phyloP scores from a whole-genome alignment of 1,140 invertebrate genomes.

The Brachionus rotundiformis region DNA sequence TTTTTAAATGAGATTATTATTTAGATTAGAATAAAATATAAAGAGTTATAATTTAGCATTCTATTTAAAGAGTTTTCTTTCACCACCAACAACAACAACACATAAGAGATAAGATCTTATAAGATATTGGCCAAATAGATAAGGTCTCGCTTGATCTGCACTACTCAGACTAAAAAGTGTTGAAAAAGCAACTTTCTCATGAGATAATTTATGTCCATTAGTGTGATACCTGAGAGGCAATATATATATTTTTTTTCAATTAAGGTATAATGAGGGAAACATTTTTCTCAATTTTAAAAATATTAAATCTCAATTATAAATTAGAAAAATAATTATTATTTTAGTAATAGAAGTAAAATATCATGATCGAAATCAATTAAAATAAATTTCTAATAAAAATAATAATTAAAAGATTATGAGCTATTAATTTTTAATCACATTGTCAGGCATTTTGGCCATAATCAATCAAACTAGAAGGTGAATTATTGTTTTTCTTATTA shows the following conservation, averaged over 20 bases:
- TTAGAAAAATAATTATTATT: background rate
- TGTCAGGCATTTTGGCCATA: slow-evolving; percentile 10
- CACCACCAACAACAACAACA: too few species aligned
- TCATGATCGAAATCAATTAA: slow-evolving; percentile 47
- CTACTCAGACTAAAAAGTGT: background rate
- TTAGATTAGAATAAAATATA: background rate
- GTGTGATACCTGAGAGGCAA: background rate
- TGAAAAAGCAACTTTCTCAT: background rate
- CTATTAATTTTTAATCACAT: slow-evolving; percentile 44
- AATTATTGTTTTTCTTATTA: slow-evolving; percentile 14
- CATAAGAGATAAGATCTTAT: background rate
- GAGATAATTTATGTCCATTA: background rate
- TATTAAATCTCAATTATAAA: slow-evolving; percentile 11
- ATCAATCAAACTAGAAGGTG: slow-evolving; percentile 1
- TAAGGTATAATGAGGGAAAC: background rate
- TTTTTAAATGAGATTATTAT: slow-evolving; percentile 3
- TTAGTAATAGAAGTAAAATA: background rate
- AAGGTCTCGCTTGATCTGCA: background rate
- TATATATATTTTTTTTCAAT: background rate
- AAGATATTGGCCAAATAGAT: background rate
- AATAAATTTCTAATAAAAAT: slow-evolving; percentile 34
- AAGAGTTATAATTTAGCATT: background rate
- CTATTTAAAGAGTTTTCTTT: background rate
- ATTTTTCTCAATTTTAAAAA: background rate
- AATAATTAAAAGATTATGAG: slow-evolving; percentile 43